Evolutionary conservation across 30 jellyfish, hydroid and myxozoan genomes (phyloP).

Genomic region (Cassiopea xamachana): DNA sequence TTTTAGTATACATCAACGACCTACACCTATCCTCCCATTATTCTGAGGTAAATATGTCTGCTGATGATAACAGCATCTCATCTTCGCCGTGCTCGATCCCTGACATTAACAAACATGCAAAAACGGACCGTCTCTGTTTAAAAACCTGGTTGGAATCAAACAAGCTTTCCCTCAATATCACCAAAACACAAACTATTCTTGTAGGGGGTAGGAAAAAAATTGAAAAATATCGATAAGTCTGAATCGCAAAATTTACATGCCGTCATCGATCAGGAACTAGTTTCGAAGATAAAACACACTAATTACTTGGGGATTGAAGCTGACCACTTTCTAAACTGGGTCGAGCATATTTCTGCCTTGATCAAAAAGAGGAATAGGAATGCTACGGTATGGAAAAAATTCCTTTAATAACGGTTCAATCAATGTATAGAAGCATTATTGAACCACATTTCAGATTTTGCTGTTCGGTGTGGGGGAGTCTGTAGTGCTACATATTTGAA

Average conservation of each 20-base stretch:
- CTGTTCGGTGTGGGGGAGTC: not conserved
- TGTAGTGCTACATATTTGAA: conserved; percentile 6
- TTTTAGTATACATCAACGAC: too few relatives aligned
- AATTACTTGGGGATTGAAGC: conserved; percentile 9
- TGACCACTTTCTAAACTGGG: conserved; percentile 1
- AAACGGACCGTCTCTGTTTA: too few relatives aligned
- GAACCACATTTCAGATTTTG: not conserved
- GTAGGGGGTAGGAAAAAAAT: not conserved
- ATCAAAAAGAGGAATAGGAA: conserved; percentile 16
- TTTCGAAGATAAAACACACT: not conserved
- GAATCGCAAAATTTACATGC: not conserved
- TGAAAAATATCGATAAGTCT: not conserved
- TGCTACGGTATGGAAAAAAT: not conserved
- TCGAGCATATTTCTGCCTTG: not conserved
- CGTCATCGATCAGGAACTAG: conserved; percentile 14
- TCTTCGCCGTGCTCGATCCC: too few relatives aligned
- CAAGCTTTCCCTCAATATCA: too few relatives aligned
- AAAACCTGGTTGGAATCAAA: too few relatives aligned
- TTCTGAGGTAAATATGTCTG: too few relatives aligned
- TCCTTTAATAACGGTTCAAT: conserved; percentile 19
- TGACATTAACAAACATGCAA: too few relatives aligned
- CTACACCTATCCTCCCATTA: too few relatives aligned
- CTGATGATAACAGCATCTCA: too few relatives aligned
- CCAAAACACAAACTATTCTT: too few relatives aligned
- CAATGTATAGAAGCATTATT: conserved; percentile 13